Evolutionary conservation across 1,140 invertebrate species (phyloP), one percentile per base, ranked within the genome.

Genomic region (Aporrectodea caliginosa): DNA sequence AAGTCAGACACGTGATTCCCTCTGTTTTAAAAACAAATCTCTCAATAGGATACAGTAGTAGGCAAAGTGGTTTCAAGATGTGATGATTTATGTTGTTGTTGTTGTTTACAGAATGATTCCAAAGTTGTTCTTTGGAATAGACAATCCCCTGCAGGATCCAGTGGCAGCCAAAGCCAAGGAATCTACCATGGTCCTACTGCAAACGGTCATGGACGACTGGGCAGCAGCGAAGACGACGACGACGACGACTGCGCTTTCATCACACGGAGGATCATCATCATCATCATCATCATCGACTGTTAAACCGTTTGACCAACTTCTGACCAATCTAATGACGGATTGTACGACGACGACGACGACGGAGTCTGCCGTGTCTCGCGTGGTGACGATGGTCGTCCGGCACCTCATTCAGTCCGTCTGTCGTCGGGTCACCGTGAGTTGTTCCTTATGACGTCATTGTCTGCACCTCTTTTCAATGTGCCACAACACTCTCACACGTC

Each of bases 361-460:
- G 31, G 87, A 89, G 80, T 84, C 85, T 75, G 83, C 84, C 35
- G 84, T 92, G 75, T 91, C 91, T 1, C 87, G 90, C 84, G 84
- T 92, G 71, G 85, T 92, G 1, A 85, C 86, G 70, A 82, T 87
- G 2, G 82, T 91, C 27, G 84, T 89, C 43, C 83, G 86, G 33
- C 85, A 85, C 69, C 82, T 91, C n/a, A 86, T 91, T 83, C 88
- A 89, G 30, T 90, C 91, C 6, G 89, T 89, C 77, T 91, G 90
- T 77, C 92, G 92, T 87, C 89, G 90, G 87, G 89, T 91, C 82
- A 90, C 90, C 81, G 92, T 93, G 85, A 91, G 91, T 90, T n/a
- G n/a, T n/a, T n/a, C n/a, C n/a, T n/a, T n/a, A n/a, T n/a, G n/a
- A n/a, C n/a, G n/a, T n/a, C n/a, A n/a, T n/a, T n/a, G n/a, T n/a